These are phyloP conservation scores for Scolopax bukidnonensis DNA, from an alignment of 2,797 vertebrate species.

Conservation along the genomic window DNA sequence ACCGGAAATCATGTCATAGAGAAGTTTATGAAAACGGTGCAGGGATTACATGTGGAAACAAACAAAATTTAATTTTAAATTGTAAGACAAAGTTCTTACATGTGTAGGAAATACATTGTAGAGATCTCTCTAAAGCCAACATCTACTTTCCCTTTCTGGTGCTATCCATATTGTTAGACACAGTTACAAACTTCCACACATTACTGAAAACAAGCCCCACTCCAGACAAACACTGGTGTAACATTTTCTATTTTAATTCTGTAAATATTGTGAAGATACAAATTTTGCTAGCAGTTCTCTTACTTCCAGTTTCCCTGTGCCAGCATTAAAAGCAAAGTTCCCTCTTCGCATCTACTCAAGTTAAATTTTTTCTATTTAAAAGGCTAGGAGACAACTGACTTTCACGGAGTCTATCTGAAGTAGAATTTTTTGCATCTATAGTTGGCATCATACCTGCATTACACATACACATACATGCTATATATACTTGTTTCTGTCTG, in stretches of 20 bases:
- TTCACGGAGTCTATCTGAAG: slow-evolving; percentile 45
- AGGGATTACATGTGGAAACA: background rate
- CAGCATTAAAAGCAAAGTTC: slow-evolving; percentile 52
- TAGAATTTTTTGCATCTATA: slow-evolving; percentile 44
- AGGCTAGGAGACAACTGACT: slow-evolving; percentile 36
- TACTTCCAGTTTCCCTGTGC: slow-evolving; percentile 49
- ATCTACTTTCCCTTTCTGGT: slow-evolving; percentile 43
- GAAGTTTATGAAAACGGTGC: background rate
- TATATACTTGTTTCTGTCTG: background rate
- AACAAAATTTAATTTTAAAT: background rate
- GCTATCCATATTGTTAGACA: slow-evolving; percentile 55
- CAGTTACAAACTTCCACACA: slow-evolving; percentile 50
- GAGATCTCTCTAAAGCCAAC: background rate
- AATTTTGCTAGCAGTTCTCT: slow-evolving; percentile 48
- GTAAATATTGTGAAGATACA: slow-evolving; percentile 37
- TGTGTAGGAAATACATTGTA: background rate
- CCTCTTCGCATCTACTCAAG: slow-evolving; percentile 46
- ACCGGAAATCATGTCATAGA: background rate
- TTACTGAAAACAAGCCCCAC: slow-evolving; percentile 65
- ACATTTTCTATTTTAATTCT: slow-evolving; percentile 62
- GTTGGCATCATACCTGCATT: slow-evolving; percentile 46
- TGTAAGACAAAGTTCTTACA: background rate
- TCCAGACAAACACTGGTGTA: slow-evolving; percentile 64
- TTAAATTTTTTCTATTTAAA: slow-evolving; percentile 55
- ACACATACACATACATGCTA: background rate